A percentile compares a stretch with the other conserved stretches of the same genome.
Evolutionary conservation across 2,797 vertebrate genomes (phyloP).

Genomic region (Rhynchonycteris naso): DNA sequence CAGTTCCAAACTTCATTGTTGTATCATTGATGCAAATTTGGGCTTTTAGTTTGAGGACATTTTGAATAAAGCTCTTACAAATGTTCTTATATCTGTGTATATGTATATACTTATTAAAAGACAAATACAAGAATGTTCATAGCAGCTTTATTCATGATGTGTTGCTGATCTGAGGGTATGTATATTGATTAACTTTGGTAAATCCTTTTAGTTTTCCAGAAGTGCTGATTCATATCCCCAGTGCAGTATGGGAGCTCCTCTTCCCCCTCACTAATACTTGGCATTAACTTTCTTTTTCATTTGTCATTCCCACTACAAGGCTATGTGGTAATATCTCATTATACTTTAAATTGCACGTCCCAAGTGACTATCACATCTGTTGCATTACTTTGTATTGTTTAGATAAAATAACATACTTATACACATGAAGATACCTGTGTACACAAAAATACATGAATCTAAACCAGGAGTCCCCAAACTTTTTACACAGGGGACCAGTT

Average conservation of each 20-base stretch:
- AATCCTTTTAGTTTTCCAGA: background rate
- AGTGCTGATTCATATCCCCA: background rate
- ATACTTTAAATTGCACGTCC: background rate
- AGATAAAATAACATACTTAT: conserved; percentile 11
- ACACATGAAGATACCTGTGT: background rate
- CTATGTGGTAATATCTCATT: background rate
- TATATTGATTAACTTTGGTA: background rate
- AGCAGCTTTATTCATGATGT: background rate
- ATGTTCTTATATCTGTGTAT: background rate
- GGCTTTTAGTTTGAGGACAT: background rate
- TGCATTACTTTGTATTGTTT: background rate
- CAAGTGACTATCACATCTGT: background rate
- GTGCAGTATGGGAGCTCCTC: too few relatives aligned
- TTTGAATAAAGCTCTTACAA: background rate
- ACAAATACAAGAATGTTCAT: background rate
- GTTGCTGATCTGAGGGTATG: background rate
- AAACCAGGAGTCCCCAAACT: too few relatives aligned
- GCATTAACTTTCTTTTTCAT: background rate
- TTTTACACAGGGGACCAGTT: too few relatives aligned
- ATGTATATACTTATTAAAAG: background rate
- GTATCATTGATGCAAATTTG: background rate
- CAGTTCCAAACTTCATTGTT: background rate
- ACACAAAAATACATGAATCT: background rate
- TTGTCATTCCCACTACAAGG: background rate
- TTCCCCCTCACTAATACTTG: background rate